phyloP scores from a whole-genome alignment of 2,888 invertebrate species.

The Schizaphis graminum region DNA sequence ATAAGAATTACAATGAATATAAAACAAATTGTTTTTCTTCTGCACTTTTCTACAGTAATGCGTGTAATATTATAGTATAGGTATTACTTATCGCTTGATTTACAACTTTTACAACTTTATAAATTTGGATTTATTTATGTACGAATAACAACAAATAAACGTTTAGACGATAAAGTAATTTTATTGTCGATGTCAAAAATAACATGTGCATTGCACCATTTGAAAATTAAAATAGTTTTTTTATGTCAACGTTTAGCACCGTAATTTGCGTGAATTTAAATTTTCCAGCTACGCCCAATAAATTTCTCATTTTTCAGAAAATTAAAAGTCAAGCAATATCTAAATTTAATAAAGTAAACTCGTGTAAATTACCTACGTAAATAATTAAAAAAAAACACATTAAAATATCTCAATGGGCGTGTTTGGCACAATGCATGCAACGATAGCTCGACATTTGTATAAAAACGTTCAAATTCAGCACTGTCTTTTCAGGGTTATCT shows the following conservation, averaged over 20 bases:
- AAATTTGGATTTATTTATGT: not conserved
- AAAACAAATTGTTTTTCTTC: not conserved
- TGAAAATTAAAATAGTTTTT: not conserved
- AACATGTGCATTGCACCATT: not conserved
- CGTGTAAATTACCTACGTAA: not conserved
- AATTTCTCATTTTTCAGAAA: not conserved
- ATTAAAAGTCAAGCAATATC: not conserved
- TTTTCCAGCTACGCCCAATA: not conserved
- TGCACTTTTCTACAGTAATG: not conserved
- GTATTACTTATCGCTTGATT: not conserved
- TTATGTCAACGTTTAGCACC: not conserved
- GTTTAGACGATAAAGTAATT: not conserved
- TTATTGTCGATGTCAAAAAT: not conserved
- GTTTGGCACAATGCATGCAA: not conserved
- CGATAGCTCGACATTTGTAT: not conserved
- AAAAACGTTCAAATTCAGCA: not conserved
- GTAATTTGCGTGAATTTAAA: not conserved
- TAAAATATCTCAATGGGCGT: not conserved
- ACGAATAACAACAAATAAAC: not conserved
- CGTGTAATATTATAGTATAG: not conserved
- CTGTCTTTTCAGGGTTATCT: not conserved
- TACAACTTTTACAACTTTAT: not conserved
- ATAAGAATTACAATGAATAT: not conserved
- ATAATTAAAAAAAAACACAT: not conserved
- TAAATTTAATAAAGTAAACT: not conserved